These are phyloP conservation scores for Diplodus sargus DNA, from an alignment of 2,797 vertebrate species.

Conservation along the genomic window DNA sequence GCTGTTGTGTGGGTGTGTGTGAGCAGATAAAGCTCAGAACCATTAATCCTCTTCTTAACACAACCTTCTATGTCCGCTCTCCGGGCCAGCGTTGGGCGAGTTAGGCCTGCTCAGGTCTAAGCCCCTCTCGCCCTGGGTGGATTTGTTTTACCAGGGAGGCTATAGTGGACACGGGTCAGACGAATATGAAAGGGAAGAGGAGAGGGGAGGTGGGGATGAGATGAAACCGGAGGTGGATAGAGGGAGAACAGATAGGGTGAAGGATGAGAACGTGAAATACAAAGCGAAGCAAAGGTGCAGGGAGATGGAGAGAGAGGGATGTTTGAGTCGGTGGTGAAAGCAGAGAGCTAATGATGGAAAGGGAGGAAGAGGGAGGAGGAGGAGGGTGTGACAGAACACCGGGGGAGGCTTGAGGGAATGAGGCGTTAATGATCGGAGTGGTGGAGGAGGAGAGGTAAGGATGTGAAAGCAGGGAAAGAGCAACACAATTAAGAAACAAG, in stretches of 20 bases:
- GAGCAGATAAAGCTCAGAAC: slow-evolving; percentile 41
- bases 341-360: slow-evolving; percentile 56
- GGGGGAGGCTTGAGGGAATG: slow-evolving; percentile 31
- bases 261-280: slow-evolving; percentile 41
- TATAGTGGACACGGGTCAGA: slow-evolving; percentile 52
- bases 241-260: slow-evolving; percentile 34
- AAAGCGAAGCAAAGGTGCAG: slow-evolving; percentile 22
- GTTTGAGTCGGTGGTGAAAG: slow-evolving; percentile 12
- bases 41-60: slow-evolving; percentile 69
- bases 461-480: slow-evolving; percentile 46
- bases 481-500: slow-evolving; percentile 62
- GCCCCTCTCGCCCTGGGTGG: slow-evolving; percentile 49
- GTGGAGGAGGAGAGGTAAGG: slow-evolving; percentile 28
- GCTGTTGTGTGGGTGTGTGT: slow-evolving; percentile 35
- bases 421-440: slow-evolving; percentile 56
- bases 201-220: slow-evolving; percentile 26
- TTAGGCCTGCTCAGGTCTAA: slow-evolving; percentile 53
- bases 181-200: slow-evolving; percentile 33
- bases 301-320: slow-evolving; percentile 4
- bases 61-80: slow-evolving; percentile 42
- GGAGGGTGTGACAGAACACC: slow-evolving; percentile 13
- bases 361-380: slow-evolving; percentile 16
- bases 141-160: slow-evolving; percentile 56
- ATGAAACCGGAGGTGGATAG: slow-evolving; percentile 44
- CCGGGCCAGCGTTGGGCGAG: slow-evolving; percentile 24